Conservation (phyloP, 1,140 invertebrate genomes). For the Elymnias hypermnestra region DNA sequence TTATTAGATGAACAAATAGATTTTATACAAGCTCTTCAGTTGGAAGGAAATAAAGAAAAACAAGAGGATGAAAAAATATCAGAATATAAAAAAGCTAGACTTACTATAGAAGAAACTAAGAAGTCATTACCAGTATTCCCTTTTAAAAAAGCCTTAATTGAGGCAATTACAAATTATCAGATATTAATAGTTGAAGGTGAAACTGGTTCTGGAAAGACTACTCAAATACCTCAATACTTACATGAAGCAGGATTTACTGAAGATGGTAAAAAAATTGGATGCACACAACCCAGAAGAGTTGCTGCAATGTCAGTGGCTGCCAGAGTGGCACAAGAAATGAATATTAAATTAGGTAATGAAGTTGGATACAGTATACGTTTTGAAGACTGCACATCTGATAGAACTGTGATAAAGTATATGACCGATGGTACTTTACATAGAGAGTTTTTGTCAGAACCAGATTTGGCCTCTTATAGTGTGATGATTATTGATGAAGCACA, state of each 20-base stretch:
- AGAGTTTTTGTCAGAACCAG: constrained; percentile 98
- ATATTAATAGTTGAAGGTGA: constrained; percentile 98
- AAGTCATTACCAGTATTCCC: constrained; percentile 96
- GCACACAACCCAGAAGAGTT: constrained; percentile 97
- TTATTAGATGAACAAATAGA: constrained; percentile 97
- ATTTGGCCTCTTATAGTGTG: constrained; percentile 95
- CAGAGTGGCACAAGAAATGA: constrained; percentile 99
- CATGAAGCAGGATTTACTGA: constrained; percentile 93
- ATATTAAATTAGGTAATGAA: constrained; percentile 97
- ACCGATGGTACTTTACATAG: constrained; percentile 98
- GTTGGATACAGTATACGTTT: constrained; percentile 99
- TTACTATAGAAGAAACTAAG: constrained; percentile 94
- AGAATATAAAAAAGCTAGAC: constrained; percentile 84
- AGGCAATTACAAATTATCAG: constrained; percentile 93
- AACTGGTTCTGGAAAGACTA: constrained; percentile 98
- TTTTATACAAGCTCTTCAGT: constrained; percentile 95
- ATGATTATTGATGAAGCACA: constrained; percentile 99
- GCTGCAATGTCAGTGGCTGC: constrained; percentile 99
- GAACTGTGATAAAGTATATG: constrained; percentile 99
- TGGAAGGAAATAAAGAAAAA: constrained; percentile 88
- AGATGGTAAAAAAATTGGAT: constrained; percentile 92
- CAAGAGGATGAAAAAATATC: constrained; percentile 78
- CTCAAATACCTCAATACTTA: constrained; percentile 98
- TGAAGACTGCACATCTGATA: constrained; percentile 98
- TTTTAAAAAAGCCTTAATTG: constrained; percentile 92